Base-by-base conservation (phyloP, 2,797 vertebrate species). In the Esox masquinongy region DNA sequence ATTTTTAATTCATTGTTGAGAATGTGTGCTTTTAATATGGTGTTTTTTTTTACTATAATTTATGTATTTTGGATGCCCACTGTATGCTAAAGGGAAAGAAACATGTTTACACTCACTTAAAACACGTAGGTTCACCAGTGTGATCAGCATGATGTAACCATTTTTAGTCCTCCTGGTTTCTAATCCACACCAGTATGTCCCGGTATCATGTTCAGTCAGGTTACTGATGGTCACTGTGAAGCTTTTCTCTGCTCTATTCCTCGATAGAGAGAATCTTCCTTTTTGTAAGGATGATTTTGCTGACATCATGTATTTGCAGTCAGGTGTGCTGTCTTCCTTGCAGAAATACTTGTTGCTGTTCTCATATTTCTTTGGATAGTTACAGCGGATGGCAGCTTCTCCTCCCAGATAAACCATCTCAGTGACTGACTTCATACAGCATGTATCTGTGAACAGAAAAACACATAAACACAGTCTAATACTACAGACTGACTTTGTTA, bases 271-370 rank as follows among this genome's bases (percentile, higher is more conserved):
- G 64, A 50, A 80, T 36, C 43, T 74, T 19, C 64, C 69, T 36
- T 31, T 3, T 31, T 31, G 29, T 1, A 31, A 31, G 29, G 29
- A 31, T 31, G 5, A 9, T 69, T 9, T 4, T 29, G 74, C 43
- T 22, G 74, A 24, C 0, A 56, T 4, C 39, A 76, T 67, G 14
- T 66, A n/a, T 3, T 7, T 0, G 19, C 34, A 0, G 7, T 3
- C 2, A 36, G 73, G 74, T 8, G 16, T 36, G 43, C 15, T 15
- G 63, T 12, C 26, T 66, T 80, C 31, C 31, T 19, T 69, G 47
- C 82, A 83, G 69, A 80, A 80, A 66, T 83, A 77, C 68, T 80
- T 80, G 0, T 0, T 56, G 17, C 80, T 79, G 67, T 0, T 39
- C 31, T 15, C 17, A 64, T 74, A 72, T 14, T 63, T 24, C 1